Conservation (phyloP, 2,797 vertebrate genomes). For the Amazona finschi region DNA sequence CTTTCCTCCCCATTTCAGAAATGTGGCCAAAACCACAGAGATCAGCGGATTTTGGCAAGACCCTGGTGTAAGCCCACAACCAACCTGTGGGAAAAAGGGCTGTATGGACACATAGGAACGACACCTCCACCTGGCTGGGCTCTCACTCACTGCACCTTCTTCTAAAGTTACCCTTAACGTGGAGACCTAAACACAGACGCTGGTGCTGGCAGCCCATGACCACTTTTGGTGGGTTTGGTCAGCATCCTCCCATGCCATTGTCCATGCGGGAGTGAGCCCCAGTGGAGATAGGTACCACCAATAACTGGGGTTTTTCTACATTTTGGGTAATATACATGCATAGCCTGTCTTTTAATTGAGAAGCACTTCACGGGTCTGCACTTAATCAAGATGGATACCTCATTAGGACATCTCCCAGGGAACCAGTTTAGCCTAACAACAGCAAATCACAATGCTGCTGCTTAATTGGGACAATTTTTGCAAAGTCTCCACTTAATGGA, state of each 20-base stretch:
- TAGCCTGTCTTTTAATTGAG: conserved; percentile 55
- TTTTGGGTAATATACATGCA: neutral
- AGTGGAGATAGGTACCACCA: neutral
- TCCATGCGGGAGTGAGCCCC: neutral
- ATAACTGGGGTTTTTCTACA: neutral
- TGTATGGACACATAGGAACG: neutral
- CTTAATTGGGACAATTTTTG: conserved; percentile 71
- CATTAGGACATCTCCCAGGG: conserved; percentile 71
- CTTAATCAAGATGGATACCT: conserved; percentile 69
- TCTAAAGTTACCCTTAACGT: neutral
- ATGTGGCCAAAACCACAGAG: neutral
- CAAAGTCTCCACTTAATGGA: conserved; percentile 60
- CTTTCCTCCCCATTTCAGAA: neutral
- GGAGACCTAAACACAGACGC: rapidly evolving
- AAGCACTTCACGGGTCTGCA: conserved; percentile 54
- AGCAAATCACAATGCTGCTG: conserved; percentile 50
- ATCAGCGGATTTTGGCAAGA: neutral
- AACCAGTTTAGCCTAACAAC: conserved; percentile 67
- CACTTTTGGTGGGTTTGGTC: neutral
- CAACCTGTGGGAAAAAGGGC: neutral
- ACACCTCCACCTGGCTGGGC: neutral
- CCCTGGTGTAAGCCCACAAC: rapidly evolving
- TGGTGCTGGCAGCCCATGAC: neutral
- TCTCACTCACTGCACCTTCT: neutral
- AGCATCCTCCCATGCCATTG: neutral